Evolutionary conservation across 1,140 invertebrate genomes (phyloP).

Genomic region (Pseudomyrmex dendroicus): DNA sequence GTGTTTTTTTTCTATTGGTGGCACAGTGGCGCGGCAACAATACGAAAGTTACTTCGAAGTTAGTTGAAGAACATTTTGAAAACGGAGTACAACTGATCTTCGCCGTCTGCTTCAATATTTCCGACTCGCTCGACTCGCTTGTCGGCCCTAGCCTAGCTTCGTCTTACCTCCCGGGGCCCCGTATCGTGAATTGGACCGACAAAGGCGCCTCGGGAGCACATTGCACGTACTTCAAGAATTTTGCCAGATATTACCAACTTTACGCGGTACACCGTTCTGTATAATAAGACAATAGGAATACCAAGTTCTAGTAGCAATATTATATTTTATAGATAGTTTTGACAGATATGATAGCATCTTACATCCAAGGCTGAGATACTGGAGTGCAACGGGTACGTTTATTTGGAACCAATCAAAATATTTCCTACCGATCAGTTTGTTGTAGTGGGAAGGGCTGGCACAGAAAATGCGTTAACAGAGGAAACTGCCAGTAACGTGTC

Average conservation of each 20-base stretch:
- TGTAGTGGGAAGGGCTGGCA: slow-evolving; percentile 82
- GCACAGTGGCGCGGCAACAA: slow-evolving; percentile 75
- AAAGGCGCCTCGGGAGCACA: slow-evolving; percentile 49
- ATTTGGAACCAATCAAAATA: slow-evolving; percentile 84
- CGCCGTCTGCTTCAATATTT: slow-evolving; percentile 57
- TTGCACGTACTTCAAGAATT: neutral
- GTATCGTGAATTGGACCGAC: slow-evolving; percentile 25
- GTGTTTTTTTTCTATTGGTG: slow-evolving; percentile 69
- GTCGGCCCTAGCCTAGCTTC: slow-evolving; percentile 7
- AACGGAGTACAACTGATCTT: slow-evolving; percentile 50
- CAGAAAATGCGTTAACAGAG: slow-evolving; percentile 83
- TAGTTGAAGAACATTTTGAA: slow-evolving; percentile 24
- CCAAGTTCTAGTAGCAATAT: neutral
- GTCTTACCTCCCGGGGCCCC: slow-evolving; percentile 11
- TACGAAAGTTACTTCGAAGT: slow-evolving; percentile 62
- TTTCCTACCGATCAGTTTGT: slow-evolving; percentile 84
- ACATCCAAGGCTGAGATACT: slow-evolving; percentile 79
- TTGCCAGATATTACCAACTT: slow-evolving; percentile 17
- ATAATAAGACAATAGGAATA: neutral
- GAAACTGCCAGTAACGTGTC: slow-evolving; percentile 75
- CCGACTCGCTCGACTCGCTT: slow-evolving; percentile 17
- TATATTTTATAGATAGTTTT: neutral
- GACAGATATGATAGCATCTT: slow-evolving; percentile 77
- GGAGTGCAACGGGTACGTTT: slow-evolving; percentile 84
- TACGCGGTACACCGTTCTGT: neutral